phyloP scores from a whole-genome alignment of 2,888 invertebrate species.

The Thelaira solivaga region DNA sequence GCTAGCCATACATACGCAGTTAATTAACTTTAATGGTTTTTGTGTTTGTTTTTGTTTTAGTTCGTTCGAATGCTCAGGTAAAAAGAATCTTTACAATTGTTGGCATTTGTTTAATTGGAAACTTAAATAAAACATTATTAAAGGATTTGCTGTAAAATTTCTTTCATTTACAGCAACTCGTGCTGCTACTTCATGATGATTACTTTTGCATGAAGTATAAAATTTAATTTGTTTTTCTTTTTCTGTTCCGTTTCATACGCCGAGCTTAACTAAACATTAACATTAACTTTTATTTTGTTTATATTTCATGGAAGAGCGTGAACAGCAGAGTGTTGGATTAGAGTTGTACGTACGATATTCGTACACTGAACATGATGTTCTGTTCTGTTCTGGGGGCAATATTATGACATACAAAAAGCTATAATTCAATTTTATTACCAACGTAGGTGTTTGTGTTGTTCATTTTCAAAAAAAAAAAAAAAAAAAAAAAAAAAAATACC shows the following conservation, averaged over 20 bases:
- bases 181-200: not conserved
- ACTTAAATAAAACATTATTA: constrained; percentile 50
- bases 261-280: too few relatives aligned
- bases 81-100: constrained; percentile 36
- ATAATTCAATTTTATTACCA: constrained; percentile 76
- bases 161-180: too few relatives aligned
- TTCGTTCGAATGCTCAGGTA: not conserved
- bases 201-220: not conserved
- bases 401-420: constrained; percentile 65
- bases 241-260: too few relatives aligned
- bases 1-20: too few relatives aligned
- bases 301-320: not conserved
- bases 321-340: too few relatives aligned
- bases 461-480: constrained; percentile 64
- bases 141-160: constrained; percentile 41
- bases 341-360: too few relatives aligned
- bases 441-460: constrained; percentile 70
- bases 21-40: constrained; percentile 54
- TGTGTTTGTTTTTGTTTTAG: not conserved
- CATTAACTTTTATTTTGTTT: constrained; percentile 57
- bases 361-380: too few relatives aligned
- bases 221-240: constrained; percentile 40
- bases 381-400: too few relatives aligned
- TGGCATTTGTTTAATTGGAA: constrained; percentile 62
- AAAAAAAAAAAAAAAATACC: too few relatives aligned